A percentile compares a stretch with the other conserved stretches of the same genome.
phyloP scores from a whole-genome alignment of 2,113 vertebrate species.

The Sceloporus undulatus region DNA sequence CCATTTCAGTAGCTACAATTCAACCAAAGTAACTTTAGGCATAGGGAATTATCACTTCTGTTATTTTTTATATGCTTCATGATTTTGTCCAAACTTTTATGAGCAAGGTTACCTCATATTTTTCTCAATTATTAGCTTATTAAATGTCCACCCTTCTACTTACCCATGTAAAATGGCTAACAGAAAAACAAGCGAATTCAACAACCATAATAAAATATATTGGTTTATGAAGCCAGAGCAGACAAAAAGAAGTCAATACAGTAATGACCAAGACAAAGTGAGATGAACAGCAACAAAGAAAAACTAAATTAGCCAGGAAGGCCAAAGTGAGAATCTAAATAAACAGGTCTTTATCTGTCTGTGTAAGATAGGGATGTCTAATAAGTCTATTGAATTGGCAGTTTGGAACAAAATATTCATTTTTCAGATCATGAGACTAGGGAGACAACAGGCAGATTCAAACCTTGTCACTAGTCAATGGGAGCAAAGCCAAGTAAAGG shows the following conservation, averaged over 20 bases:
- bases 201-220: not conserved
- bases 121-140: not conserved
- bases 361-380: not conserved
- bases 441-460: no score
- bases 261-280: not conserved
- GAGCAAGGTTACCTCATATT: not conserved
- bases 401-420: not conserved
- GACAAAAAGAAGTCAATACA: not conserved
- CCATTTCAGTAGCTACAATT: not conserved
- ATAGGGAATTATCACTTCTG: not conserved
- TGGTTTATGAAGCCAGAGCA: not conserved
- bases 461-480: no score
- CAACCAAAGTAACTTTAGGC: not conserved
- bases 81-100: not conserved
- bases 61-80: not conserved
- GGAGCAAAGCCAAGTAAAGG: no score
- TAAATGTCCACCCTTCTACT: not conserved
- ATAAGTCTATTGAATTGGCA: not conserved
- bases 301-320: not conserved
- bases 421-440: not conserved
- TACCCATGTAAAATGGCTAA: not conserved
- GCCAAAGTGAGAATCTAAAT: not conserved
- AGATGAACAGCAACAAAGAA: not conserved
- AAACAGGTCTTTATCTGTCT: not conserved
- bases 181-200: not conserved